Evolutionary conservation across 2,113 vertebrate genomes (phyloP).

Genomic region (Pseudorhombus dupliciocellatus): DNA sequence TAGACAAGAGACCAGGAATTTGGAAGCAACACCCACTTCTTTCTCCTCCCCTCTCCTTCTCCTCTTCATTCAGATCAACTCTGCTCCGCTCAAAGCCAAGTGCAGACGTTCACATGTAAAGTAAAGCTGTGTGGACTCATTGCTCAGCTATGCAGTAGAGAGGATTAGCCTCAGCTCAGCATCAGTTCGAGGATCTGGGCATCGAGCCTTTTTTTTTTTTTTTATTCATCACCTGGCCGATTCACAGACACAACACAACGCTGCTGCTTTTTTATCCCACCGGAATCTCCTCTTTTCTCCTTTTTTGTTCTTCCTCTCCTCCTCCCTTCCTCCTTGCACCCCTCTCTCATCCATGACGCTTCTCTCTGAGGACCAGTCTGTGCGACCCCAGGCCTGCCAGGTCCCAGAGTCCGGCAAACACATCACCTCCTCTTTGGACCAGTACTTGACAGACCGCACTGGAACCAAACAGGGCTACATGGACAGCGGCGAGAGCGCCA

Average conservation of each 20-base stretch:
- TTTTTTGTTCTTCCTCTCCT: background rate
- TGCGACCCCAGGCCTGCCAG: conserved; percentile 62
- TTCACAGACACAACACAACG: background rate
- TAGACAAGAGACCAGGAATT: conserved; percentile 32
- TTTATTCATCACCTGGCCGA: conserved; percentile 24
- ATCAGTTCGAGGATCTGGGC: conserved; percentile 29
- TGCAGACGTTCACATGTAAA: conserved; percentile 46
- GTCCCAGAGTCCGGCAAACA: conserved; percentile 59
- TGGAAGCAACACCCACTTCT: conserved; percentile 34
- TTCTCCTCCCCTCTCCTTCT: conserved; percentile 43
- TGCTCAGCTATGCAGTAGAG: conserved; percentile 75
- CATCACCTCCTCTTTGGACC: conserved; percentile 45
- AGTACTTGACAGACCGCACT: conserved; percentile 35
- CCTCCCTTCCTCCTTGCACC: conserved; percentile 6
- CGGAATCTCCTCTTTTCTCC: conserved; percentile 9
- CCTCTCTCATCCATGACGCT: conserved; percentile 75
- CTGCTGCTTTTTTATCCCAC: background rate
- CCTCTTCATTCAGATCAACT: conserved; percentile 7
- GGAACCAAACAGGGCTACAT: conserved; percentile 56
- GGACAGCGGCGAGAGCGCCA: conserved; percentile 52
- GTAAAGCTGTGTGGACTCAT: conserved; percentile 45
- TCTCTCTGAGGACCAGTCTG: conserved; percentile 75
- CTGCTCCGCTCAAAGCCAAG: conserved; percentile 33
- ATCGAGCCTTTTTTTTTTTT: conserved; percentile 16
- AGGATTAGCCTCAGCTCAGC: conserved; percentile 59